Base-by-base conservation (phyloP, 1,140 invertebrate genomes). In the Leptonema lineaticorne region DNA sequence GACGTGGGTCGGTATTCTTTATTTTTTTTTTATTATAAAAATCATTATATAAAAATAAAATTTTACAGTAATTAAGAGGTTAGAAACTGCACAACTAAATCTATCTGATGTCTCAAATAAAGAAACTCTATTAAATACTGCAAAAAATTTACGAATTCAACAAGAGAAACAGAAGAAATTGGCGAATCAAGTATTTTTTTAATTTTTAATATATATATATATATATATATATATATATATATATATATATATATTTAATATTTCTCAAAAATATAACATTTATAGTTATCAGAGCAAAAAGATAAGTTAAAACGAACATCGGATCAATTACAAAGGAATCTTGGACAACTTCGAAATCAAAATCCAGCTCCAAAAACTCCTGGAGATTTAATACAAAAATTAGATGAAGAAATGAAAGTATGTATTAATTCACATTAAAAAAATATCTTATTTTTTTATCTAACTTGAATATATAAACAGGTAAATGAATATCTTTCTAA, bases 361-460 rank as follows among this genome's bases (percentile, higher is more conserved):
- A 82, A 82, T 48, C 81, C 83, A 45, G 75, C 79, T 4, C 83
- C 83, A 14, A 79, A 85, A 59, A 82, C 82, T 3, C 79, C 79
- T 0, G 77, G 79, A 67, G 78, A 83, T 37, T 78, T 86, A 3
- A 80, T 93, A 18, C 87, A 90, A 78, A 85, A 87, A 74, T 77
- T 93, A 33, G 86, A 90, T 70, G 92, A 94, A 77, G 92, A 93
- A 81, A 85, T 88, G 7, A 88, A 89, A 74, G 85, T 87, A 0
- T 74, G 75, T n/a, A 16, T 27, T 6, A n/a, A 9, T 48, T 1
- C 22, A 48, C 6, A 8, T 46, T 46, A 8, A 48, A 20, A 48
- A 48, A 48, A 20, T 48, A 48, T 20, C 16, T 3, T 20, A 20
- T 24, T 46, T 6, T 8, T 46, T 8, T 8, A 20, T 20, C 22